Evolutionary conservation across 2,888 invertebrate genomes (phyloP).

Genomic region (Caenorhabditis japonica): DNA sequence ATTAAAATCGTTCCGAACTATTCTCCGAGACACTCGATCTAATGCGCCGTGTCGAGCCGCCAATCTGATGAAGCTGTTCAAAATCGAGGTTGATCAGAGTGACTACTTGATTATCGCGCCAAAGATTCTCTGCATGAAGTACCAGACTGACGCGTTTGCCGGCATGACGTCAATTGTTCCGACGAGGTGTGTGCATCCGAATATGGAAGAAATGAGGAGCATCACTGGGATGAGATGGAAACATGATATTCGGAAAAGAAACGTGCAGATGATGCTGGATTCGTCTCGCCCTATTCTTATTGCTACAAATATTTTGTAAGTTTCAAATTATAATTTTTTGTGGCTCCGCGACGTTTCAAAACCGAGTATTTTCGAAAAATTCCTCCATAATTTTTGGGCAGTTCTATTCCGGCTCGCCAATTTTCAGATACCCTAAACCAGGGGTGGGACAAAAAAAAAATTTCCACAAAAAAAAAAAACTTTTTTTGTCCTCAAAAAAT

Average conservation of each 20-base stretch:
- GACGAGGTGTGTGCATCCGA: constrained; percentile 27
- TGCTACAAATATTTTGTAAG: constrained; percentile 44
- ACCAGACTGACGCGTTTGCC: constrained; percentile 41
- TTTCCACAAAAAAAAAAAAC: too few relatives aligned
- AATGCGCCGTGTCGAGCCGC: constrained; percentile 13
- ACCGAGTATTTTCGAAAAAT: too few relatives aligned
- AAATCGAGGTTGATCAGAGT: constrained; percentile 1
- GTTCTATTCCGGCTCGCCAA: too few relatives aligned
- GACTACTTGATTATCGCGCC: constrained; percentile 13
- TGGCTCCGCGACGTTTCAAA: too few relatives aligned
- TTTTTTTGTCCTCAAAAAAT: too few relatives aligned
- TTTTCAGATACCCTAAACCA: too few relatives aligned
- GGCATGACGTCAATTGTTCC: constrained; percentile 19
- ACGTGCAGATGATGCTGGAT: constrained; percentile 67
- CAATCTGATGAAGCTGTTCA: constrained; percentile 17
- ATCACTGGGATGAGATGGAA: constrained; percentile 47
- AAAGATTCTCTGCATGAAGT: constrained; percentile 34
- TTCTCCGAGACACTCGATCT: constrained; percentile 6
- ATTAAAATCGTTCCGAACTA: constrained; percentile 3
- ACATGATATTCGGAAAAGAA: constrained; percentile 64
- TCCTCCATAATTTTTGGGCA: too few relatives aligned
- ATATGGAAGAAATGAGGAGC: constrained; percentile 3
- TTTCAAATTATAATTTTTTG: neutral
- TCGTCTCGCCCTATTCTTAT: constrained; percentile 54
- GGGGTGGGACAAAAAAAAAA: too few relatives aligned